Evolutionary conservation across 1,140 invertebrate species (phyloP).

Genomic region (Meloidogyne floridensis): DNA sequence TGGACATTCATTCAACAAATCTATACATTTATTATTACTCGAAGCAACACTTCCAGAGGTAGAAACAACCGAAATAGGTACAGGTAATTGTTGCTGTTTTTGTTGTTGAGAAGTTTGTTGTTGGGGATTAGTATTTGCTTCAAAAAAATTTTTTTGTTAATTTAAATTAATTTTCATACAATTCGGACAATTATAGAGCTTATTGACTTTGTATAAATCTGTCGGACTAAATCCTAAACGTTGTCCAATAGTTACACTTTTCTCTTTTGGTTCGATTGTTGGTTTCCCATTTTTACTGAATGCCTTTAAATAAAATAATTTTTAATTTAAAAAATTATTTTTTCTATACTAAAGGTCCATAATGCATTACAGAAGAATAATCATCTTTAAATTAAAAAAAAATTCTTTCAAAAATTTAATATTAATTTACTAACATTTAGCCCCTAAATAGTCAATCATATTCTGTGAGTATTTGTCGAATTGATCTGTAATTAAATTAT

Average conservation of each 20-base stretch:
- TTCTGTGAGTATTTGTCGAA: constrained; percentile 62
- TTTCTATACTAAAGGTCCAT: constrained; percentile 14
- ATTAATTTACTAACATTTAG: constrained; percentile 56
- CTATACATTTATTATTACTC: neutral
- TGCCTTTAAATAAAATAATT: constrained; percentile 42
- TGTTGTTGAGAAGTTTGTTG: neutral
- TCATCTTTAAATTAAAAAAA: constrained; percentile 22
- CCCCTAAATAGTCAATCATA: constrained; percentile 63
- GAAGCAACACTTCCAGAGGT: neutral
- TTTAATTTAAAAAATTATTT: neutral
- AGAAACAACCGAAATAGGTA: neutral
- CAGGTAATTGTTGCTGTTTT: neutral
- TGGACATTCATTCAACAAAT: neutral
- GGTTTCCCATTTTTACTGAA: constrained; percentile 66
- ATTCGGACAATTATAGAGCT: constrained; percentile 67
- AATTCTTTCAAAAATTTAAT: neutral
- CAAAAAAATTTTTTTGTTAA: too few relatives aligned
- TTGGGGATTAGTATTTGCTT: too few relatives aligned
- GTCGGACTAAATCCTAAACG: constrained; percentile 66
- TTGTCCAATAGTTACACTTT: constrained; percentile 68
- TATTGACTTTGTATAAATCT: constrained; percentile 69
- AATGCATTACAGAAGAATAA: constrained; percentile 33
- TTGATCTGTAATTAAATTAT: constrained; percentile 41
- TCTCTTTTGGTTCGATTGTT: constrained; percentile 67
- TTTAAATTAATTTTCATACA: neutral